Base-by-base conservation (phyloP, 2,797 vertebrate genomes). In the Pitangus sulphuratus region DNA sequence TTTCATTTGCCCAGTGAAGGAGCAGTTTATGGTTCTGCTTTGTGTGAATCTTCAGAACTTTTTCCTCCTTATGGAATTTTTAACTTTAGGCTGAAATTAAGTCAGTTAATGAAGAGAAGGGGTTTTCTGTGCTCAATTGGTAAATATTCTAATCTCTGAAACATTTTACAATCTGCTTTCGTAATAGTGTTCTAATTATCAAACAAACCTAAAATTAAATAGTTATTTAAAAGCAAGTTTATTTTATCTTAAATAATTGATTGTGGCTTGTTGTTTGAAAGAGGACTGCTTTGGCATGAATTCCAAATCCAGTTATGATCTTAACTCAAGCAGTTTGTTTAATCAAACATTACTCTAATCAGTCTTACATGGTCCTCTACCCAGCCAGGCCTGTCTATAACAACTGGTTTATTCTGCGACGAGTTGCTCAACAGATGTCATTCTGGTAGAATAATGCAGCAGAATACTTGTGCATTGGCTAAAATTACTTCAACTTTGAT, bases 401-500 rank as follows among this genome's bases (percentile, higher is more conserved):
- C 98, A 98, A 98, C 97, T 96, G 97, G 99, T 99, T 99, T 99
- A 98, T 98, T 99, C 98, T 98, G 98, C 97, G 98, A 98, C 98
- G 98, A 98, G 98, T 98, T 98, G 98, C 98, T 98, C 98, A 98
- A 98, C 98, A 98, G 98, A 98, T 98, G 98, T 98, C 98, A 98
- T 99, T 98, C 98, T 98, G 97, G 92, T 90, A 96, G 98, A 98
- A 98, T 98, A 99, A 99, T 98, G 98, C 98, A 71, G 95, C 97
- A 98, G 98, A 99, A 99, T 98, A 98, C 98, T 98, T 98, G 98
- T 98, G 97, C 97, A 90, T 97, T 98, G 98, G 97, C 97, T 98
- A 98, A 98, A 98, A 98, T 98, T 97, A 98, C 97, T 91, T 96
- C 97, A 96, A 97, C 99, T 99, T 99, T 99, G 99, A 99, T 99